Evolutionary conservation across 2,113 vertebrate species (phyloP).

Genomic region (Micronycteris hirsuta): DNA sequence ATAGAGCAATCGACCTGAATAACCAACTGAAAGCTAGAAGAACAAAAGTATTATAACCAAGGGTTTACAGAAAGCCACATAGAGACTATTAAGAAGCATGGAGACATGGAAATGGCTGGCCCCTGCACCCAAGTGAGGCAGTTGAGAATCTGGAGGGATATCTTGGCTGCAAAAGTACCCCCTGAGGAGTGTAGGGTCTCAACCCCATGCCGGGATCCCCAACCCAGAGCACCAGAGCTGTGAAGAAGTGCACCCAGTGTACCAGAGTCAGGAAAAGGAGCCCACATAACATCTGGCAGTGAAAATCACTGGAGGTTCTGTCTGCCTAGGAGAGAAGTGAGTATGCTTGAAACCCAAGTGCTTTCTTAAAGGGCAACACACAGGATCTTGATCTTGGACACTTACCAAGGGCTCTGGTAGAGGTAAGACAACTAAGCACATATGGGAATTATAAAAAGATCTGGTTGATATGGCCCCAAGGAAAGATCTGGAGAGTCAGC

Average conservation of each 20-base stretch:
- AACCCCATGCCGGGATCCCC: not conserved
- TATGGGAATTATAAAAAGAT: not conserved
- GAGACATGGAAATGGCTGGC: not conserved
- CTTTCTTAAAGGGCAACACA: not conserved
- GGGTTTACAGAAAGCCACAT: not conserved
- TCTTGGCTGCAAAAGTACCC: not conserved
- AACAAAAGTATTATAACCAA: not conserved
- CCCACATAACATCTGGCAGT: not conserved
- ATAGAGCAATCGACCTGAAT: not conserved
- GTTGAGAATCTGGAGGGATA: not conserved
- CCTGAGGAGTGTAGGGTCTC: not conserved
- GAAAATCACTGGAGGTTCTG: not conserved
- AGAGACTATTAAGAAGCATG: not conserved
- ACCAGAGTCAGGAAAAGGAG: not conserved
- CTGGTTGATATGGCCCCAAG: not conserved
- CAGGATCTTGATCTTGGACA: not conserved
- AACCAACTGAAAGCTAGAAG: not conserved
- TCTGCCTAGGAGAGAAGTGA: not conserved
- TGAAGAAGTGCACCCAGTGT: too few relatives aligned
- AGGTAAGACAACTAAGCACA: not conserved
- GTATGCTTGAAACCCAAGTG: not conserved
- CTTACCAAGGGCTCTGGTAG: not conserved
- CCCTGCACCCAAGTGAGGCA: not conserved
- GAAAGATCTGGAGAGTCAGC: not conserved
- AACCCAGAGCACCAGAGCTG: not conserved